These are phyloP conservation scores for Apamea sordens DNA, from an alignment of 2,888 invertebrate genomes.

Conservation along the genomic window DNA sequence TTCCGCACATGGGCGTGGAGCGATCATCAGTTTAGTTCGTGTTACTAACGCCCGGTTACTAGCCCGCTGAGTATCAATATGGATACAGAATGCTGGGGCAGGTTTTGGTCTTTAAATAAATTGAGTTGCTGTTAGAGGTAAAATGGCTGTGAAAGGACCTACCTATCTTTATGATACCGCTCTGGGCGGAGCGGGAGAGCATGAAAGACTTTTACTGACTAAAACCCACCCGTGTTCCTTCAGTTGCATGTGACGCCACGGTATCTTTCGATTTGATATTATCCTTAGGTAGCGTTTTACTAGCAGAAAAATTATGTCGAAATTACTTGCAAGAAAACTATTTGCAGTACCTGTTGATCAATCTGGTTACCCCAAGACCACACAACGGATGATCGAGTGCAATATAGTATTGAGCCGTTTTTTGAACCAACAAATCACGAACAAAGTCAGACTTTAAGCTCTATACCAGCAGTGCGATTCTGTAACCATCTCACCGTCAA, in stretches of 20 bases:
- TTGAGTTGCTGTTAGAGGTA: not conserved
- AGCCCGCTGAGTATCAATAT: constrained; percentile 7
- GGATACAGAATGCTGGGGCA: constrained; percentile 8
- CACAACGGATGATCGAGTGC: too few species aligned
- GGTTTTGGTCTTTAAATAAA: too few species aligned
- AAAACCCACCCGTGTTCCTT: too few species aligned
- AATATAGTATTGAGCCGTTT: too few species aligned
- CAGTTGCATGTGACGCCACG: too few species aligned
- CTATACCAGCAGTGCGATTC: too few species aligned
- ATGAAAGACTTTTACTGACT: too few species aligned
- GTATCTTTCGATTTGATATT: not conserved
- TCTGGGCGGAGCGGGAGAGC: too few species aligned
- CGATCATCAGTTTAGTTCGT: constrained; percentile 69
- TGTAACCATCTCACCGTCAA: too few species aligned
- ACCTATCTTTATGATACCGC: not conserved
- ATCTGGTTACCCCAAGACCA: not conserved
- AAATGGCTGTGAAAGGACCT: not conserved
- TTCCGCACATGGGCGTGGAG: constrained; percentile 49
- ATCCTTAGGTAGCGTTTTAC: not conserved
- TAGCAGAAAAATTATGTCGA: not conserved
- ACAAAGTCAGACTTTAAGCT: too few species aligned
- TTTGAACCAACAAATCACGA: too few species aligned
- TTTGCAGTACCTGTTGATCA: not conserved
- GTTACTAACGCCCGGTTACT: constrained; percentile 61
- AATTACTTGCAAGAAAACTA: not conserved